Base-by-base conservation (phyloP, 53 echinoderm and acorn worm genomes). In the Mesocentrotus franciscanus region DNA sequence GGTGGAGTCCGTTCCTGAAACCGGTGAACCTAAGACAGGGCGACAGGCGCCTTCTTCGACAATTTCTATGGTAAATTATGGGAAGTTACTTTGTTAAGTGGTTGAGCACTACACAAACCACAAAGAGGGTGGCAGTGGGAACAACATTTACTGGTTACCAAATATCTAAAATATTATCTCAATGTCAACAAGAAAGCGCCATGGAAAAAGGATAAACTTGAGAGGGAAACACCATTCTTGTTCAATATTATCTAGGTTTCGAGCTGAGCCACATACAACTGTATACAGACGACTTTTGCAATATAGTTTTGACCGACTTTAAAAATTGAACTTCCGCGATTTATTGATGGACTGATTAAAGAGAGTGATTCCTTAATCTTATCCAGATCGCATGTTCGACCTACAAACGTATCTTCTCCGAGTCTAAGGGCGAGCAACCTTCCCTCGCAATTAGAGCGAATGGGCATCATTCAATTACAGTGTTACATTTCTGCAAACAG, bases 271-370 rank as follows among this genome's bases (percentile, higher is more conserved):
- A 81, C 81, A 17, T 81, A 78, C 8, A 75, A 1, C 4, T 22
- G 20, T 30, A 30, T 30, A 30, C 30, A 68, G 24, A 81, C 42
- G 81, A 36, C 18, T 6, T 42, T 2, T 81, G 81, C 36, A 81
- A 36, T 81, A 18, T 16, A 81, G 81, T 15, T 14, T 17, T 42
- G 81, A 39, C 42, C 81, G 22, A 42, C 81, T 81, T 81, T 33
- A 4, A 49, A 39, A 11, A 11, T 87, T 55, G 85, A 85, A 85
- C 85, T 22, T 11, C 13, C 17, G 29, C 87, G 10, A 56, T 87
- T 58, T 57, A 87, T 87, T 87, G 58, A 87, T 87, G 87, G 87
- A 58, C 27, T 55, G 87, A 87, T 87, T 87, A 87, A 11, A 87
- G n/a, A 87, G 87, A 87, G 57, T n/a, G 58, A 57, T 57, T 57